phyloP scores from a whole-genome alignment of 2,888 invertebrate species.

The Scaeva pyrastri region DNA sequence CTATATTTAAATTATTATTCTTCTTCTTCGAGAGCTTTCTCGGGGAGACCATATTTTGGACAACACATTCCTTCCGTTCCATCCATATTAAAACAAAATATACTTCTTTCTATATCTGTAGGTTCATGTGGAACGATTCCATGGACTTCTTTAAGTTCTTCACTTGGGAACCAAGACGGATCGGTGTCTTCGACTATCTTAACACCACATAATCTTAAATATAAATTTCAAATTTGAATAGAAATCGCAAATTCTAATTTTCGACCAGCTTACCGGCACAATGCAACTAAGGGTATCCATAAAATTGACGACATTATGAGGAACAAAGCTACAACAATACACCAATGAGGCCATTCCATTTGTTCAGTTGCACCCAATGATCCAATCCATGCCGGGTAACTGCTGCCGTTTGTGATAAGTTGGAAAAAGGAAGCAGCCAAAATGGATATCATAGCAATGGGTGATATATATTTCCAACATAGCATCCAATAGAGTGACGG shows the following conservation, averaged over 20 bases:
- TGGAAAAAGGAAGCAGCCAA: slow-evolving; percentile 93
- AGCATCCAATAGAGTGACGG: slow-evolving; percentile 96
- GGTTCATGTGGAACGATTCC: slow-evolving; percentile 94
- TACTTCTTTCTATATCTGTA: slow-evolving; percentile 89
- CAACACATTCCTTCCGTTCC: slow-evolving; percentile 94
- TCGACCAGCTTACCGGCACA: slow-evolving; percentile 87
- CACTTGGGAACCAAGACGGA: slow-evolving; percentile 96
- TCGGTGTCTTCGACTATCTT: slow-evolving; percentile 94
- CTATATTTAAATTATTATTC: slow-evolving; percentile 80
- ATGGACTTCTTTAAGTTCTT: slow-evolving; percentile 94
- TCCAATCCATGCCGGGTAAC: slow-evolving; percentile 93
- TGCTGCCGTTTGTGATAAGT: slow-evolving; percentile 91
- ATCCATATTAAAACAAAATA: slow-evolving; percentile 94
- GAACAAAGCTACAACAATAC: slow-evolving; percentile 89
- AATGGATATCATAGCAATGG: slow-evolving; percentile 94
- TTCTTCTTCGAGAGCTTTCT: slow-evolving; percentile 83
- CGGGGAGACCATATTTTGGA: slow-evolving; percentile 85
- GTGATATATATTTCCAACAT: slow-evolving; percentile 97
- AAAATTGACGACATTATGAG: slow-evolving; percentile 92
- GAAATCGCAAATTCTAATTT: background rate
- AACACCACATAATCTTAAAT: slow-evolving; percentile 89
- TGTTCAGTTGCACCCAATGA: slow-evolving; percentile 89
- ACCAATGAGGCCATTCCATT: slow-evolving; percentile 95
- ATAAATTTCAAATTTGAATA: background rate
- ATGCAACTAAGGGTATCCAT: slow-evolving; percentile 94